Percentiles rank a stretch among this genome's conserved stretches.
These are phyloP conservation scores for Mya arenaria DNA, from an alignment of 1,140 invertebrate species.

Conservation along the genomic window DNA sequence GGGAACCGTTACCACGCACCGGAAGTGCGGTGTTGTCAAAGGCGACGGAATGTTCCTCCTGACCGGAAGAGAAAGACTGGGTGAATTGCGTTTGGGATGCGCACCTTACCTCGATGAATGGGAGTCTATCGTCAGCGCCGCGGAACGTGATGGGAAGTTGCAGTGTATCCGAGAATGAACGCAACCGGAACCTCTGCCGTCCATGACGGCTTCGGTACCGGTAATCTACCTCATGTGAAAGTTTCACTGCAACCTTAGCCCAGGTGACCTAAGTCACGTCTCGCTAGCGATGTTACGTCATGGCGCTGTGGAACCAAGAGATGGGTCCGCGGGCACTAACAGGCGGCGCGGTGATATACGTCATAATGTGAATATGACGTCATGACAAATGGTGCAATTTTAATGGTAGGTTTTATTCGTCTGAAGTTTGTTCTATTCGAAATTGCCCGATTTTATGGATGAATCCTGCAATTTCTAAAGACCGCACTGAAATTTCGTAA, in stretches of 20 bases:
- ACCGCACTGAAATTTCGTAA: too few species aligned
- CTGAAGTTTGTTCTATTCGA: too few species aligned
- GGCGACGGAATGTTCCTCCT: conserved; percentile 90
- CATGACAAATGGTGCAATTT: too few species aligned
- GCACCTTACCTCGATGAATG: conserved; percentile 88
- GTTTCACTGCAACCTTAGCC: too few species aligned
- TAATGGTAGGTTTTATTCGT: too few species aligned
- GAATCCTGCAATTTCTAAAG: too few species aligned
- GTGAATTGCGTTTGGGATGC: conserved; percentile 87
- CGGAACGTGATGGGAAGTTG: conserved; percentile 84
- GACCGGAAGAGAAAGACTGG: conserved; percentile 88
- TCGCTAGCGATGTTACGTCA: not conserved
- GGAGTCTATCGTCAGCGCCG: conserved; percentile 84
- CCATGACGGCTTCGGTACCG: not conserved
- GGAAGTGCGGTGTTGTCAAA: conserved; percentile 86
- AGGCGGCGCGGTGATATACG: not conserved
- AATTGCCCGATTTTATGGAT: too few species aligned
- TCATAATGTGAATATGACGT: too few species aligned
- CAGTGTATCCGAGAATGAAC: conserved; percentile 85
- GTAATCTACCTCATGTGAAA: conserved; percentile 50
- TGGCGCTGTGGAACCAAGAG: not conserved
- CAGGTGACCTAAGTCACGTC: too few species aligned
- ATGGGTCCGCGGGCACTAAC: not conserved
- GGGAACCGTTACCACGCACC: conserved; percentile 82
- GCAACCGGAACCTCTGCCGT: not conserved